Percentiles rank a stretch among this genome's conserved stretches.
phyloP scores from a whole-genome alignment of 2,113 vertebrate species.

The Plectropomus leopardus region DNA sequence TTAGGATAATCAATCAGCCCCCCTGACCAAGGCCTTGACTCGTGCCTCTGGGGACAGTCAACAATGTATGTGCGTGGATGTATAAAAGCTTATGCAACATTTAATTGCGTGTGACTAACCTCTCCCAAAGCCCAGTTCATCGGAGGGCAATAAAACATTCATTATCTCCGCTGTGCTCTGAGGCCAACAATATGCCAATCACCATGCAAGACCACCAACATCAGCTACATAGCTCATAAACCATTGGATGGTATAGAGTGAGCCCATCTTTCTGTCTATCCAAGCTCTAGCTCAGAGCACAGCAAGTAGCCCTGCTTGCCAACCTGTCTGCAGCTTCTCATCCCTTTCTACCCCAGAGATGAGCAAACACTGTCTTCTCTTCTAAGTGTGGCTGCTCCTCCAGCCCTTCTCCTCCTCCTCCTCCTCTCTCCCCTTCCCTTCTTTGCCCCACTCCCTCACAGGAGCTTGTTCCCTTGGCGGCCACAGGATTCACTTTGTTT shows the following conservation, averaged over 20 bases:
- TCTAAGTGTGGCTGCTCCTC: slow-evolving; percentile 46
- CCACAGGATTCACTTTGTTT: slow-evolving; percentile 80
- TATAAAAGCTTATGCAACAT: slow-evolving; percentile 13
- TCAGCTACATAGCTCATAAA: slow-evolving; percentile 19
- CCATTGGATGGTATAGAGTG: slow-evolving; percentile 3
- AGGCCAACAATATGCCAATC: slow-evolving; percentile 53
- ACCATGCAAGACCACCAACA: slow-evolving; percentile 33
- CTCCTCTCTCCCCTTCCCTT: slow-evolving; percentile 1
- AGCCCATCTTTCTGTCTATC: slow-evolving; percentile 20
- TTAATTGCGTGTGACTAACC: slow-evolving; percentile 40
- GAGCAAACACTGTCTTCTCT: slow-evolving; percentile 65
- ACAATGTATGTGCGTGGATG: slow-evolving; percentile 16
- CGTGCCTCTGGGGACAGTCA: slow-evolving; percentile 25
- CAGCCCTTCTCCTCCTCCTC: slow-evolving; percentile 24
- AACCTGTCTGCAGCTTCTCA: slow-evolving; percentile 42
- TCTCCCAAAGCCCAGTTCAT: slow-evolving; percentile 29
- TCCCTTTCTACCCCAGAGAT: slow-evolving; percentile 33
- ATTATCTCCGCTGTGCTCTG: slow-evolving; percentile 54
- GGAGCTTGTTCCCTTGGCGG: slow-evolving; percentile 71
- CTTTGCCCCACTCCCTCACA: slow-evolving; percentile 37
- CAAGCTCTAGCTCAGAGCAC: slow-evolving; percentile 10
- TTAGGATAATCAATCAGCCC: slow-evolving; percentile 68
- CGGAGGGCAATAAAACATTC: slow-evolving; percentile 44
- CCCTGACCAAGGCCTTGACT: slow-evolving; percentile 37
- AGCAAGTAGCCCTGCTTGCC: slow-evolving; percentile 23